phyloP scores from a whole-genome alignment of 2,113 vertebrate genomes.

The Equus quagga region DNA sequence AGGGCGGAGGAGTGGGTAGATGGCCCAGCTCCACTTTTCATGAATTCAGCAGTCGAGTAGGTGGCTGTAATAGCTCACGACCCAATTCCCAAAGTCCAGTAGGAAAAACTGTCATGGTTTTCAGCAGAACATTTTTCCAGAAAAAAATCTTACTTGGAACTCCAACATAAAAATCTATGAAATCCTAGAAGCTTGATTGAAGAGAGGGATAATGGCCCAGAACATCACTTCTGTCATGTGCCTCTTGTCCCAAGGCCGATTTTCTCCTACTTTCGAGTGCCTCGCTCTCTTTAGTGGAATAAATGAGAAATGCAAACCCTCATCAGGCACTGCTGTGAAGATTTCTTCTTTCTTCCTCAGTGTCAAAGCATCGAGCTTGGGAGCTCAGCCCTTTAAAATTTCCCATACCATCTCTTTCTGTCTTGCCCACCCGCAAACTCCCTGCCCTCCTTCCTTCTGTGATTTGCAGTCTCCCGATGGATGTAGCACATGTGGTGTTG shows the following conservation, averaged over 20 bases:
- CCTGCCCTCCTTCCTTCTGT: not conserved
- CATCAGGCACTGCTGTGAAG: not conserved
- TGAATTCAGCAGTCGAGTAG: not conserved
- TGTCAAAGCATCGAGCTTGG: not conserved
- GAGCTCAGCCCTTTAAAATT: not conserved
- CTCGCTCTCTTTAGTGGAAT: not conserved
- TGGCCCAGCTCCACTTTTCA: not conserved
- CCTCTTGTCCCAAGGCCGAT: not conserved
- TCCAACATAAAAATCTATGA: not conserved
- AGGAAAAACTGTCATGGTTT: not conserved
- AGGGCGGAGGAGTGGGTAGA: not conserved
- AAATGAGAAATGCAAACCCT: not conserved
- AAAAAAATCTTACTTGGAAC: not conserved
- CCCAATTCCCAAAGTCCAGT: not conserved
- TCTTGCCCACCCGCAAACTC: not conserved
- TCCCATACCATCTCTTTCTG: not conserved
- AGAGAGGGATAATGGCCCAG: not conserved
- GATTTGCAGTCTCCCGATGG: not conserved
- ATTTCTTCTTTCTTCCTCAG: not conserved
- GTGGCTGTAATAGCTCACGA: not conserved
- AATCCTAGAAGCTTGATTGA: not conserved
- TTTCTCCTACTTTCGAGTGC: not conserved
- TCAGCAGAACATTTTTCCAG: not conserved
- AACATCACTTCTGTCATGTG: no score
- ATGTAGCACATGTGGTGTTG: not conserved